Base-by-base conservation (phyloP, 1,140 invertebrate genomes). In the Platyscapa corneri region DNA sequence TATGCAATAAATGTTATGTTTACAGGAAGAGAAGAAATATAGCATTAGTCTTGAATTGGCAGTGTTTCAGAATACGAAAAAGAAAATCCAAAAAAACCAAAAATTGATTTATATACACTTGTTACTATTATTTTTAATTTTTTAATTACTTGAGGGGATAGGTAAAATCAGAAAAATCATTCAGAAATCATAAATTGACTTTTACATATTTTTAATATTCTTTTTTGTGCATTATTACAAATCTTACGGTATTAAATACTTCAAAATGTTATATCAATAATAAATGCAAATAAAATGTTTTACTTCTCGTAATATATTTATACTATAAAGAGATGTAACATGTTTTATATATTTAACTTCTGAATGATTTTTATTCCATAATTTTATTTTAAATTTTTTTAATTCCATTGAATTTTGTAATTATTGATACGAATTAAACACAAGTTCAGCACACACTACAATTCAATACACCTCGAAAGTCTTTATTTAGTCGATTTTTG, bases 31-130 rank as follows among this genome's bases (percentile, higher is more conserved):
- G 14, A 82, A 78, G 30, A 84, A 60, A 83, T 23, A 18, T 77
- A 14, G 32, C 14, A 37, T 10, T 20, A 70, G 34, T 64, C 18
- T 64, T 75, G 60, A 53, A 49, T 75, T 82, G 56, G 53, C 60
- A 81, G 79, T 76, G 37, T 67, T 81, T 67, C 30, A 49, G 37
- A 80, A 79, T 16, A 34, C 18, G n/a, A 60, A 81, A 85, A 16
- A n/a, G 3, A 84, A 72, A 67, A 78, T 75, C 77, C 10, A n/a
- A 46, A 46, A 46, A 46, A 46, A 46, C 12, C 42, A 37, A 53
- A 34, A 75, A 39, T 74, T 64, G 0, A 67, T 76, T 85, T 85
- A 82, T 85, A 34, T 85, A 82, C 84, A 85, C 76, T 75, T 46
- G 37, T 27, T 18, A 42, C 10, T 20, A 6, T 39, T 12, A 76